A percentile compares a stretch with the other conserved stretches of the same genome.
Evolutionary conservation across 2,797 vertebrate genomes (phyloP).

Genomic region (Falco peregrinus): DNA sequence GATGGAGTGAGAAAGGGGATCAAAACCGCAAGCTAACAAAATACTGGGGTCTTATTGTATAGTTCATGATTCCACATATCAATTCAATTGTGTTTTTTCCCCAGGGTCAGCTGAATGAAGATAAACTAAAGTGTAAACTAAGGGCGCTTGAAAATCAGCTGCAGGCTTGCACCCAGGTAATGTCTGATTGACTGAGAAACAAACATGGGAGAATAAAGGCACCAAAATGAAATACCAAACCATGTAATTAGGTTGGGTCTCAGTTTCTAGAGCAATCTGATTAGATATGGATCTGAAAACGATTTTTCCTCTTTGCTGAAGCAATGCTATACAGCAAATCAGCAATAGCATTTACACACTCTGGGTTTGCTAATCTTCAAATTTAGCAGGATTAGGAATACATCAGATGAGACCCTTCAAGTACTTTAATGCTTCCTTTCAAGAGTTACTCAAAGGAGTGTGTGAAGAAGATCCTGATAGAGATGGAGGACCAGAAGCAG

Average conservation of each 20-base stretch:
- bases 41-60: accelerated
- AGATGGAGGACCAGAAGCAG: slow-evolving; percentile 92
- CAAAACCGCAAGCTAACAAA: neutral
- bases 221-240: neutral
- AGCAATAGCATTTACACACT: neutral
- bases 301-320: neutral
- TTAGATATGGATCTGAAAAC: neutral
- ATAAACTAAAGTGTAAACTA: slow-evolving; percentile 88
- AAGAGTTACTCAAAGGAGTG: slow-evolving; percentile 84
- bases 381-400: neutral
- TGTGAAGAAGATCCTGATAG: slow-evolving; percentile 84
- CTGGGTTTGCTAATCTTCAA: neutral
- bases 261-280: neutral
- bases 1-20: neutral
- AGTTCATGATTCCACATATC: too few species aligned
- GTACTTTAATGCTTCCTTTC: neutral
- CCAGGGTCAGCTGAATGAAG: slow-evolving; percentile 90
- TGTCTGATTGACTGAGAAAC: neutral
- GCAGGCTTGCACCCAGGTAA: slow-evolving; percentile 90
- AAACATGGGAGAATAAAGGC: neutral
- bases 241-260: neutral
- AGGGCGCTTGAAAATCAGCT: slow-evolving; percentile 89
- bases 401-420: neutral
- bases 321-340: neutral
- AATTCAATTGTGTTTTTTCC: neutral